Evolutionary conservation across 2,888 invertebrate genomes (phyloP).

Genomic region (Octonoba sinensis): DNA sequence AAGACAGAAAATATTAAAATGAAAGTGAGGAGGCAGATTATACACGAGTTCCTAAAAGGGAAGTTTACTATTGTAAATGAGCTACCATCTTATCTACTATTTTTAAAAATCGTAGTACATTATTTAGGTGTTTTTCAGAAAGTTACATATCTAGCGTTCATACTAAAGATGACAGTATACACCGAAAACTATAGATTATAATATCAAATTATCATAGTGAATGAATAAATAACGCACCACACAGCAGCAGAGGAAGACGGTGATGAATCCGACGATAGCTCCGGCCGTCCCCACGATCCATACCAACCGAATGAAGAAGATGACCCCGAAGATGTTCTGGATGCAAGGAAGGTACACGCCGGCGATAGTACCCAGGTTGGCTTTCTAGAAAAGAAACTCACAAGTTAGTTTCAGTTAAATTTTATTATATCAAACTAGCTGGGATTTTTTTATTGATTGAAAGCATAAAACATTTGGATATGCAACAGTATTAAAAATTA

Average conservation of each 20-base stretch:
- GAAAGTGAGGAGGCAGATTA: too few relatives aligned
- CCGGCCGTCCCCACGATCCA: slow-evolving; percentile 99
- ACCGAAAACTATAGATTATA: too few relatives aligned
- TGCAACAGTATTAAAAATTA: too few relatives aligned
- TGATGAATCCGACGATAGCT: slow-evolving; percentile 91
- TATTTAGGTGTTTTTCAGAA: too few relatives aligned
- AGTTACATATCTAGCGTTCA: too few relatives aligned
- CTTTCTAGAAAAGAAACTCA: slow-evolving; percentile 73
- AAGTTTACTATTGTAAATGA: too few relatives aligned
- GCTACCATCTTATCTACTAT: too few relatives aligned
- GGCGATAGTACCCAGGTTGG: slow-evolving; percentile 97
- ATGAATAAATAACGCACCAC: slow-evolving; percentile 73
- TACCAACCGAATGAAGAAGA: slow-evolving; percentile 97
- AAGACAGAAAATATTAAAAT: too few relatives aligned
- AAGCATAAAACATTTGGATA: background rate
- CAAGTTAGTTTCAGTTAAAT: background rate
- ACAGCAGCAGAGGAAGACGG: slow-evolving; percentile 95
- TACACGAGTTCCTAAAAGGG: too few relatives aligned
- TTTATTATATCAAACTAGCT: background rate
- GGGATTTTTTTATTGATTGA: background rate
- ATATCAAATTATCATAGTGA: too few relatives aligned
- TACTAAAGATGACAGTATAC: too few relatives aligned
- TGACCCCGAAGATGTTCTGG: slow-evolving; percentile 99
- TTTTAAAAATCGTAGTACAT: too few relatives aligned
- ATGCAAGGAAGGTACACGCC: slow-evolving; percentile 98